These are phyloP conservation scores for Neuroterus valhalla DNA, from an alignment of 1,140 invertebrate genomes.

Conservation along the genomic window DNA sequence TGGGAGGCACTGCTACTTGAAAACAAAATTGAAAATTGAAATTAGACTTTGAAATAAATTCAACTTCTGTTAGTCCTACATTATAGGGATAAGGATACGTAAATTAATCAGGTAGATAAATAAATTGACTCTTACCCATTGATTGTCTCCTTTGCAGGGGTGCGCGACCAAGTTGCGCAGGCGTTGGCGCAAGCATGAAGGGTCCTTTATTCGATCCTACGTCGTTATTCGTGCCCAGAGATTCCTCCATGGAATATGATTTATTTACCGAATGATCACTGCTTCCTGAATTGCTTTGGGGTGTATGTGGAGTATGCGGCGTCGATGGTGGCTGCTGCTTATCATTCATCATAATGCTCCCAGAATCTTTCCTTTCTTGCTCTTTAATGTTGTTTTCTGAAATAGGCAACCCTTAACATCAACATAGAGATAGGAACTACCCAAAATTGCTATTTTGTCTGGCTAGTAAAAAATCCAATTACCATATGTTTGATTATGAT, in stretches of 20 bases:
- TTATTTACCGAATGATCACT: constrained; percentile 63
- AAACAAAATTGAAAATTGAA: constrained; percentile 24
- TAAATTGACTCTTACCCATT: constrained; percentile 76
- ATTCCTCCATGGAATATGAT: constrained; percentile 64
- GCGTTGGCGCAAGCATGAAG: constrained; percentile 93
- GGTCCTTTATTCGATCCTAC: constrained; percentile 73
- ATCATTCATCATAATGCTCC: constrained; percentile 59
- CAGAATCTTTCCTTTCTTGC: constrained; percentile 64
- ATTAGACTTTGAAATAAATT: constrained; percentile 30
- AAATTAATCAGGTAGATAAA: constrained; percentile 1
- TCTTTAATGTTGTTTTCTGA: constrained; percentile 65
- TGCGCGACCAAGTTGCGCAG: constrained; percentile 91
- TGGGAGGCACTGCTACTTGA: constrained; percentile 64
- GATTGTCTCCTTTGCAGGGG: constrained; percentile 89
- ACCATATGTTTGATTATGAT: constrained; percentile 69
- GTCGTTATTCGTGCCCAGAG: constrained; percentile 67
- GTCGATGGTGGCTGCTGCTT: constrained; percentile 67
- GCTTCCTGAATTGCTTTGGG: constrained; percentile 61
- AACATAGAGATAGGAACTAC: constrained; percentile 7
- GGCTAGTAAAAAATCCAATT: constrained; percentile 20
- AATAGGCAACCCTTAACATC: constrained; percentile 38
- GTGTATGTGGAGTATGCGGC: constrained; percentile 68
- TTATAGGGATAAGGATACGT: too few species aligned
- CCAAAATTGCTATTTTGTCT: background rate
- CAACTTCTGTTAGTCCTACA: too few species aligned